Conservation (phyloP, 2,888 invertebrate species). For the Nomada goodeniana region DNA sequence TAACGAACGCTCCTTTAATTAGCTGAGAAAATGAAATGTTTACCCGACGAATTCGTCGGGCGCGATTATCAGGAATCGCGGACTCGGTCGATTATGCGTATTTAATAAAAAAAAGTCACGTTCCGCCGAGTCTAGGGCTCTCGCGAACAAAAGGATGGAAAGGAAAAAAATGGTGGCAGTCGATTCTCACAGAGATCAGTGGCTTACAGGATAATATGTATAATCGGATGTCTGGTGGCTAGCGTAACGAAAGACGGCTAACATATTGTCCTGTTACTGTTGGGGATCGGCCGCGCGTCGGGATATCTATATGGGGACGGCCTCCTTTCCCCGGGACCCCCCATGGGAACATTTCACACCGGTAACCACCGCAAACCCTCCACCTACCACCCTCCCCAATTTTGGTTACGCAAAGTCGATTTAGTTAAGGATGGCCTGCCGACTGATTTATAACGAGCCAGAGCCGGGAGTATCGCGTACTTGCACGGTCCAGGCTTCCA, state of each 20-base stretch:
- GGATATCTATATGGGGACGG: conserved; percentile 40
- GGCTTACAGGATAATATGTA: conserved; percentile 68
- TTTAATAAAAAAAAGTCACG: conserved; percentile 7
- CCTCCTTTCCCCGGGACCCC: conserved; percentile 74
- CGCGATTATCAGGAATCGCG: conserved; percentile 18
- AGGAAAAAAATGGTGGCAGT: background rate
- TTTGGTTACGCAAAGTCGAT: conserved; percentile 82
- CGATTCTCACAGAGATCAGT: conserved; percentile 60
- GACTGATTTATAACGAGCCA: conserved; percentile 81
- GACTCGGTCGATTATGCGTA: conserved; percentile 16
- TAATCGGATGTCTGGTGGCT: conserved; percentile 73
- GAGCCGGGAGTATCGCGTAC: conserved; percentile 25
- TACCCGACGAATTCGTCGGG: conserved; percentile 31
- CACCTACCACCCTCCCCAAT: conserved; percentile 73
- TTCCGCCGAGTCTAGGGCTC: background rate
- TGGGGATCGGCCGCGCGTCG: conserved; percentile 56
- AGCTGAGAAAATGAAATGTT: conserved; percentile 42
- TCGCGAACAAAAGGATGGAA: background rate
- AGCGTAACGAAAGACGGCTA: conserved; percentile 76
- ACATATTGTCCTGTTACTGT: conserved; percentile 76
- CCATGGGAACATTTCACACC: conserved; percentile 85
- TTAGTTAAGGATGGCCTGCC: conserved; percentile 83
- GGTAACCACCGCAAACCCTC: conserved; percentile 82
- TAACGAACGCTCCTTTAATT: conserved; percentile 47
- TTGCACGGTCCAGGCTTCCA: conserved; percentile 43